Percentiles rank a stretch among this genome's conserved stretches.
Conservation (phyloP, 2,888 invertebrate genomes). For the Rosalia funebris region DNA sequence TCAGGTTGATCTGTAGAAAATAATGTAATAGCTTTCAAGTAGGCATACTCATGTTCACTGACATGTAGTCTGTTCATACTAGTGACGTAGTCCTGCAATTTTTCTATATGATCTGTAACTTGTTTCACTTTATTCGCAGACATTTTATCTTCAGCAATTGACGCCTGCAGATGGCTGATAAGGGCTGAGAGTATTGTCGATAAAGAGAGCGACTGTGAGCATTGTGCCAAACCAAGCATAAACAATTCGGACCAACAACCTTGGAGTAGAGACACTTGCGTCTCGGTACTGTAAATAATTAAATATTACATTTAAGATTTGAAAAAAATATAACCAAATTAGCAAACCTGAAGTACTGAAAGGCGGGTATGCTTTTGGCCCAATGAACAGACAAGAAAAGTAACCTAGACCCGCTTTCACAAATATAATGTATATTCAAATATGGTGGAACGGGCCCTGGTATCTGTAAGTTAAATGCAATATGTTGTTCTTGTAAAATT, state of each 20-base stretch:
- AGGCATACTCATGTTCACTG: conserved; percentile 87
- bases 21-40: conserved; percentile 84
- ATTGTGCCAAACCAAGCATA: conserved; percentile 89
- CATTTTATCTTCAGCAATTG: conserved; percentile 79
- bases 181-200: conserved; percentile 85
- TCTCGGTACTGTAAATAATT: conserved; percentile 73
- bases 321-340: neutral
- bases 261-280: conserved; percentile 85
- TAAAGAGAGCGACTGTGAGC: conserved; percentile 80
- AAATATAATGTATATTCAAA: conserved; percentile 92
- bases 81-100: conserved; percentile 84
- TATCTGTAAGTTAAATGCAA: conserved; percentile 80
- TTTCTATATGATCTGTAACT: conserved; percentile 82
- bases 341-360: conserved; percentile 84
- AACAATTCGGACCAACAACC: conserved; percentile 94
- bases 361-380: conserved; percentile 86
- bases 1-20: conserved; percentile 67
- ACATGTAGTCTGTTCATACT: conserved; percentile 79
- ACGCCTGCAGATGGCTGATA: conserved; percentile 81
- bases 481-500: conserved; percentile 75
- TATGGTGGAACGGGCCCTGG: conserved; percentile 85
- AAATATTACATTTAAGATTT: neutral
- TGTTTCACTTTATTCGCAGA: conserved; percentile 77
- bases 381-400: conserved; percentile 92
- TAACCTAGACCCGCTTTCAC: conserved; percentile 93